Evolutionary conservation across 2,888 invertebrate genomes (phyloP).

Genomic region (Onthophagus sagittarius): DNA sequence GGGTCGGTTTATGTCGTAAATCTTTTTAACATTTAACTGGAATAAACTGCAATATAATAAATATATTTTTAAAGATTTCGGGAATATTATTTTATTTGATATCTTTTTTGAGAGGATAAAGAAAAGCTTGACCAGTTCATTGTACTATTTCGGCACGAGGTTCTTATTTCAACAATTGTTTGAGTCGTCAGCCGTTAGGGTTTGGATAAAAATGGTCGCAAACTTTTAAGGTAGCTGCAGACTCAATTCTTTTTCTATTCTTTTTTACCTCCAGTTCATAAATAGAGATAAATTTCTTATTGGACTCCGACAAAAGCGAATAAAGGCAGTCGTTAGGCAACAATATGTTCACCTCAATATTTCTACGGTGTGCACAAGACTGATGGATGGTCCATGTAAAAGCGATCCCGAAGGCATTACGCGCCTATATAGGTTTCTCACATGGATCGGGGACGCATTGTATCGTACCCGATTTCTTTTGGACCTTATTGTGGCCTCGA

Average conservation of each 20-base stretch:
- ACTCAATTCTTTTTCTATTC: background rate
- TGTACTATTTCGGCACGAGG: background rate
- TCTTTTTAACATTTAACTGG: background rate
- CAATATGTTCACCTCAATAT: constrained; percentile 29
- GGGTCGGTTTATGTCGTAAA: background rate
- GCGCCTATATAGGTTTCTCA: constrained; percentile 16
- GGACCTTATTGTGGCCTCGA: constrained; percentile 20
- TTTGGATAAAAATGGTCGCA: background rate
- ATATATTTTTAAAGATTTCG: too few species aligned
- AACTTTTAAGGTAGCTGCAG: background rate
- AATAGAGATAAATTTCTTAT: constrained; percentile 30
- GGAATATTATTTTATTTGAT: background rate
- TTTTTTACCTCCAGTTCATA: constrained; percentile 7
- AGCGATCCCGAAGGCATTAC: constrained; percentile 27
- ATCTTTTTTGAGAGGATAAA: background rate
- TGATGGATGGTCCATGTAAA: constrained; percentile 30
- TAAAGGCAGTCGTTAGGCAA: constrained; percentile 28
- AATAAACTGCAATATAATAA: background rate
- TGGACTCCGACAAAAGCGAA: constrained; percentile 26
- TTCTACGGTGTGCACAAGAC: constrained; percentile 24
- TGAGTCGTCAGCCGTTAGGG: background rate
- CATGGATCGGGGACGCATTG: constrained; percentile 10
- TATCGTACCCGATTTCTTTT: constrained; percentile 21
- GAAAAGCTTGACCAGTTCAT: background rate
- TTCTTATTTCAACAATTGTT: background rate